These are phyloP conservation scores for Aulostomus chinensis DNA, from an alignment of 2,797 vertebrate genomes.

Conservation along the genomic window DNA sequence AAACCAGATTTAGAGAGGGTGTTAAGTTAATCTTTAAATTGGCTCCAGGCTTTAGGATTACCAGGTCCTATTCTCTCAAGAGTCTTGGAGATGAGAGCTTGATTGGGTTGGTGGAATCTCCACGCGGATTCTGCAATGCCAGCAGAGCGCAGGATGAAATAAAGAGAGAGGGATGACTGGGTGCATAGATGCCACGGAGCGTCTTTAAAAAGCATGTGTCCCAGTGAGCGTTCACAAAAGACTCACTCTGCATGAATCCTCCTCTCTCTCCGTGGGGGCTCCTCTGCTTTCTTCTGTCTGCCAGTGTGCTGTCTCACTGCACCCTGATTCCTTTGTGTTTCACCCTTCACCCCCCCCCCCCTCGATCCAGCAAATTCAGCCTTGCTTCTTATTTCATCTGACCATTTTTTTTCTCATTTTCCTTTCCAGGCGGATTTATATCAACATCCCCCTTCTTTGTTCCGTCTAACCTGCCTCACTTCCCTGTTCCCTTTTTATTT, in stretches of 20 bases:
- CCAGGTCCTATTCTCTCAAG: slow-evolving; percentile 45
- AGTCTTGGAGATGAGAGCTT: slow-evolving; percentile 42
- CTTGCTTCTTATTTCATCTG: slow-evolving; percentile 29
- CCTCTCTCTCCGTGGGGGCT: slow-evolving; percentile 44
- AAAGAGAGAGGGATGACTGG: slow-evolving; percentile 55
- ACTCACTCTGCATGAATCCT: slow-evolving; percentile 41
- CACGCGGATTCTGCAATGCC: slow-evolving; percentile 45
- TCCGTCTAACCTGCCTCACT: slow-evolving; percentile 22
- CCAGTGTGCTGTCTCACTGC: slow-evolving; percentile 21
- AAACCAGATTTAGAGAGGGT: background rate
- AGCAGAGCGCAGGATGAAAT: slow-evolving; percentile 56
- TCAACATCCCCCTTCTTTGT: slow-evolving; percentile 43
- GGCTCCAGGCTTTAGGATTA: slow-evolving; percentile 49
- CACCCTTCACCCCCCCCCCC: slow-evolving; percentile 7
- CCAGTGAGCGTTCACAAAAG: slow-evolving; percentile 65
- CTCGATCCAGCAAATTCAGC: slow-evolving; percentile 23
- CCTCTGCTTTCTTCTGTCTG: slow-evolving; percentile 41
- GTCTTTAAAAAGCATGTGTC: slow-evolving; percentile 69
- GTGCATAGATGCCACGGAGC: slow-evolving; percentile 37
- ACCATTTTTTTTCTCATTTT: slow-evolving; percentile 49
- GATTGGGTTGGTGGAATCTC: slow-evolving; percentile 53
- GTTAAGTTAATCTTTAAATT: slow-evolving; percentile 36
- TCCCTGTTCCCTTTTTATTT: slow-evolving; percentile 14
- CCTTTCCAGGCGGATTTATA: slow-evolving; percentile 43
- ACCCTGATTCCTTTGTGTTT: slow-evolving; percentile 27